These are phyloP conservation scores for Meriones unguiculatus DNA, from an alignment of 2,113 vertebrate species.

Conservation along the genomic window DNA sequence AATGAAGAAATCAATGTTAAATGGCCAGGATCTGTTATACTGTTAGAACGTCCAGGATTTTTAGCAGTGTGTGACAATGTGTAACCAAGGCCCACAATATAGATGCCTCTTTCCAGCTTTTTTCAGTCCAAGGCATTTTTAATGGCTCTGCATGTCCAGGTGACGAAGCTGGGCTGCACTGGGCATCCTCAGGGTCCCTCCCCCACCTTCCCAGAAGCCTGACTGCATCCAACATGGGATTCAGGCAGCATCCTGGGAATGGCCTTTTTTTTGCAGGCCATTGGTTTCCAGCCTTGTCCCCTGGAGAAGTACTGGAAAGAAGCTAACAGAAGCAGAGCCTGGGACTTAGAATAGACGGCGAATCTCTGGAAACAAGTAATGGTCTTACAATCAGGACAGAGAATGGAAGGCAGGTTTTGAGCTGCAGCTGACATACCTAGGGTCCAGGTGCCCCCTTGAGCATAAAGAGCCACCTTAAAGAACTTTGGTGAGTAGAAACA, in stretches of 20 bases:
- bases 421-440: neutral
- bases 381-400: neutral
- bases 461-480: neutral
- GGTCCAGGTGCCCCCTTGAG: too few relatives aligned
- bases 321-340: neutral
- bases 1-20: neutral
- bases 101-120: neutral
- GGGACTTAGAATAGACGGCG: neutral
- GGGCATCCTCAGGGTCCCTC: neutral
- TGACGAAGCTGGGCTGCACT: neutral
- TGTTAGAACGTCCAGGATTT: neutral
- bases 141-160: neutral
- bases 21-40: neutral
- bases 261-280: neutral
- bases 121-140: neutral
- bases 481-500: neutral
- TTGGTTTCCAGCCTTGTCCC: too few relatives aligned
- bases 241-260: too few relatives aligned
- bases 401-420: neutral
- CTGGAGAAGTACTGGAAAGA: neutral
- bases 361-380: too few relatives aligned
- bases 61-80: neutral
- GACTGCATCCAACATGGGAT: neutral
- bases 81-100: too few relatives aligned
- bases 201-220: neutral